Evolutionary conservation across 2,113 vertebrate genomes (phyloP), one percentile per base, ranked within the genome.

Genomic region (Aspidoscelis tigris): DNA sequence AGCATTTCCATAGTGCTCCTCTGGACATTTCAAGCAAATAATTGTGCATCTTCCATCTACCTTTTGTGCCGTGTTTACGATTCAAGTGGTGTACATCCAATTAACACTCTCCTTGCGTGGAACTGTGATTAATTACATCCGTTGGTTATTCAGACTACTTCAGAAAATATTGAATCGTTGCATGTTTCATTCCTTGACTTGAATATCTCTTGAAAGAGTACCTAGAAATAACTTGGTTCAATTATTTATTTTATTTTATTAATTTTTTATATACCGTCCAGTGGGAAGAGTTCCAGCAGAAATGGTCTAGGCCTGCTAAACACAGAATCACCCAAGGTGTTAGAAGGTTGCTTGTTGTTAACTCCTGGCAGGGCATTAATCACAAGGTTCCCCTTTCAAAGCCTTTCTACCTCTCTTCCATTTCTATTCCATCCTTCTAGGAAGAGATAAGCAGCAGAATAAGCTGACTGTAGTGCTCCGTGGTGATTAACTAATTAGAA

Each of bases 181-280:
- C 88, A 91, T 77, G 77, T 90, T 88, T 86, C 91, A 83, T 88
- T 90, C 85, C 79, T 89, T 74, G 76, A 88, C 81, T 88, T 88
- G 89, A 90, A 84, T 82, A 75, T 87, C 88, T 91, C 85, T 83
- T 89, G 80, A 88, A 87, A 89, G 85, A 76, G 83, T 85, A 90
- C 69, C 88, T 79, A 77, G 87, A 91, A 89, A 90, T 93, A 93
- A 91, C 88, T 88, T 75, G 84, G 88, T 92, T 89, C 82, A 90
- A 92, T 94, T 91, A 93, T 92, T 92, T 90, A 88, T 61, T 61
- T 61, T 61, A 61, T 61, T 61, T 50, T 18, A 18, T 61, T 61
- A 61, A 33, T 33, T 33, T 33, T 61, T 61, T 61, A 61, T 61
- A 61, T 61, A 61, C 58, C 58, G 18, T 4, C 58, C 58, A 16